Base-by-base conservation (phyloP, 2,113 vertebrate species). In the Trichechus manatus region DNA sequence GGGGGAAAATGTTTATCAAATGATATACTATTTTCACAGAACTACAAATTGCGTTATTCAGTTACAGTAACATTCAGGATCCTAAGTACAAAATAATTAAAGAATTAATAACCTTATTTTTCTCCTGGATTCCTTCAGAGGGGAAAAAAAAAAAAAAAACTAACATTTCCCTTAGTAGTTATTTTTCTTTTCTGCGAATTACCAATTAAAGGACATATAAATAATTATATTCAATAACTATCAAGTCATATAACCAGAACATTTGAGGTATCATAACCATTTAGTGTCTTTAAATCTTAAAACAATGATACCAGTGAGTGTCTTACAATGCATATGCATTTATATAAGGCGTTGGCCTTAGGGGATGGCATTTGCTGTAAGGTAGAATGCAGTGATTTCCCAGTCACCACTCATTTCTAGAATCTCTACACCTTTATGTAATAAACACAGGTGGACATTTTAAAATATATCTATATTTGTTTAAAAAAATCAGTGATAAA, bases 61-160 rank as follows among this genome's bases (percentile, higher is more conserved):
- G 0, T 50, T 72, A 87, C 3, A 17, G 2, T 77, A 93, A 89
- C 4, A 81, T 94, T 93, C 27, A 96, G 59, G 4, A 72, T 3
- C 83, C n/a, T 31, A 61, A 15, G 31, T 75, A 84, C 23, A 72
- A 79, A 75, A 90, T 86, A 95, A 74, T 70, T 86, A 85, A 90
- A 91, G 6, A 93, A 87, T n/a, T 77, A 22, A 59, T 85, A 95
- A 33, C 1, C 5, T 72, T 25, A 44, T 53, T 83, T 89, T 44
- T 72, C 27, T 6, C 3, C 9, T 36, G 0, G 14, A 70, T 83
- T 95, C 13, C 25, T 85, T 94, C 17, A 64, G 15, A 70, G 36
- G 42, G 47, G 47, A 9, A 47, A 47, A 47, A 25, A 66, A 79
- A 66, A 13, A 88, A n/a, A 61, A 72, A 72, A 20, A 39, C 23